Percentiles rank a stretch among this genome's conserved stretches.
Evolutionary conservation across 2,888 invertebrate genomes (phyloP).

Genomic region (Terebella lapidaria): DNA sequence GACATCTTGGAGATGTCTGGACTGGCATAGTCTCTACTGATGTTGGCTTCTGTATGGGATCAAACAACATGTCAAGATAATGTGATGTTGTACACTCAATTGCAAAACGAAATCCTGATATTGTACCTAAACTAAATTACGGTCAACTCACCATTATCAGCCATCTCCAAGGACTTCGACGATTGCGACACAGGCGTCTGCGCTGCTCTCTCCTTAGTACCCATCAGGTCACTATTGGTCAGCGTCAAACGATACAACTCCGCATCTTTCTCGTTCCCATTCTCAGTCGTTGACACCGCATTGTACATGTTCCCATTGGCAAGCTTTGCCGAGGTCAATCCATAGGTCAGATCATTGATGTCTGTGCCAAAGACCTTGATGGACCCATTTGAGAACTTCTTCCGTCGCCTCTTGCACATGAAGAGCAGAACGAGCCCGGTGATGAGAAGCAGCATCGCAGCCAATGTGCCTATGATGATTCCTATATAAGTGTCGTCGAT

Average conservation of each 20-base stretch:
- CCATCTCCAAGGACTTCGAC: neutral
- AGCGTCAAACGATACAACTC: too few species aligned
- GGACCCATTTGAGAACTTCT: slow-evolving; percentile 52
- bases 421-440: slow-evolving; percentile 69
- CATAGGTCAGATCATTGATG: slow-evolving; percentile 59
- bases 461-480: slow-evolving; percentile 61
- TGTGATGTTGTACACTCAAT: too few species aligned
- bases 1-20: slow-evolving; percentile 49
- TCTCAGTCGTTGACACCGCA: slow-evolving; percentile 47
- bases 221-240: neutral
- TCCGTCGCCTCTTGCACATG: slow-evolving; percentile 57
- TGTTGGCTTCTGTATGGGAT: slow-evolving; percentile 18
- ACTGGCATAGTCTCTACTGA: slow-evolving; percentile 47
- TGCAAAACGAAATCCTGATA: too few species aligned
- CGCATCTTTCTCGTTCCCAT: neutral
- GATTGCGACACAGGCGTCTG: too few species aligned
- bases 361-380: slow-evolving; percentile 7
- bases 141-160: neutral
- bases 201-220: too few species aligned
- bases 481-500: slow-evolving; percentile 15
- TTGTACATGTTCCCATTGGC: slow-evolving; percentile 53
- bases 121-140: too few species aligned
- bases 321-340: slow-evolving; percentile 35
- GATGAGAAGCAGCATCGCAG: slow-evolving; percentile 64
- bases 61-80: neutral